phyloP scores from a whole-genome alignment of 2,797 vertebrate genomes.

The Lepus oiostolus region DNA sequence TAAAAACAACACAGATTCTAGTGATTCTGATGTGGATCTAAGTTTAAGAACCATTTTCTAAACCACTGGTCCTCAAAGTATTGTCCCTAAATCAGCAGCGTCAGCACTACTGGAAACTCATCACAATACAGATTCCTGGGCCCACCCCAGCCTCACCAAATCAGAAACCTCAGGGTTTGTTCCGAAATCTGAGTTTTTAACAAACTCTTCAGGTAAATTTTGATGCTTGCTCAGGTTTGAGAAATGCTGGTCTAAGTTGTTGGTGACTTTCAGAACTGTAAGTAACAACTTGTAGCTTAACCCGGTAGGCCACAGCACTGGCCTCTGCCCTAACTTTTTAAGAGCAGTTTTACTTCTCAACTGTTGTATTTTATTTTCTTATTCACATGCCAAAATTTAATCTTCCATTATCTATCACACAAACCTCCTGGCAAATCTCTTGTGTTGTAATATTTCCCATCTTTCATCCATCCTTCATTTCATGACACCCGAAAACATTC shows the following conservation, averaged over 20 bases:
- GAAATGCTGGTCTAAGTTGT: background rate
- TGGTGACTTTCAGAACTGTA: background rate
- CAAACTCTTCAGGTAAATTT: background rate
- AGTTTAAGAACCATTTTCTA: background rate
- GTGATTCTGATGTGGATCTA: background rate
- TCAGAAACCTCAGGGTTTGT: background rate
- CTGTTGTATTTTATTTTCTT: slow-evolving; percentile 35
- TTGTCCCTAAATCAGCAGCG: background rate
- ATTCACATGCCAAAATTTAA: background rate
- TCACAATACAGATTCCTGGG: background rate
- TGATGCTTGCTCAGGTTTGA: background rate
- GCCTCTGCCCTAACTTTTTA: background rate
- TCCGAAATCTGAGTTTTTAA: background rate
- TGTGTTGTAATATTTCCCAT: background rate
- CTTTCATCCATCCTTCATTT: background rate
- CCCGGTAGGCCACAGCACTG: too few relatives aligned
- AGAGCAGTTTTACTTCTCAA: slow-evolving; percentile 39
- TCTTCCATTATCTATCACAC: background rate
- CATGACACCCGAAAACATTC: background rate
- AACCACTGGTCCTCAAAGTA: background rate
- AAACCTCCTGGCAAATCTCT: background rate
- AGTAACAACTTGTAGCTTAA: background rate
- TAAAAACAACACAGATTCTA: background rate
- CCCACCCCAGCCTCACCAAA: background rate
- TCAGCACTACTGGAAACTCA: background rate